Conservation (phyloP, 2,113 vertebrate genomes). For the Genyomyrus donnyi region DNA sequence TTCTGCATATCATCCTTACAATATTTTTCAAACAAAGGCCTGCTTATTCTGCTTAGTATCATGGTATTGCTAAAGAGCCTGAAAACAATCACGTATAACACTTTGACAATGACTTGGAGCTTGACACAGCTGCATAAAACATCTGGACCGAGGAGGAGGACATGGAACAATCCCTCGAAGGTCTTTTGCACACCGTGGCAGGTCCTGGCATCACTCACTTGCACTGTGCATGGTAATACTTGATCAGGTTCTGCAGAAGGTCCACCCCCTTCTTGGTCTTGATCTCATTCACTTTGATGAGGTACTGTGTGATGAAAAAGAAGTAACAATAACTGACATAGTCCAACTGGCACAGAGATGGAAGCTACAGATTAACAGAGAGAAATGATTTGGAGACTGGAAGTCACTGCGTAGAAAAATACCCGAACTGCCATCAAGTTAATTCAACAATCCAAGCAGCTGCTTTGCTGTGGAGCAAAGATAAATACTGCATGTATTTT, state of each 20-base stretch:
- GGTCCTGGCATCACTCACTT: constrained; percentile 65
- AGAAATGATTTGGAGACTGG: background rate
- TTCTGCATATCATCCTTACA: background rate
- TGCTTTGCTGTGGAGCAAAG: background rate
- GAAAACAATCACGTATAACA: background rate
- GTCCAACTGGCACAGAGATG: background rate
- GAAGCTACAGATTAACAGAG: background rate
- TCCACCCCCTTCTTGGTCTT: constrained; percentile 90
- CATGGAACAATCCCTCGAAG: background rate
- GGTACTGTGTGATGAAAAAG: constrained; percentile 60
- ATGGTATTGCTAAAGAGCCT: background rate
- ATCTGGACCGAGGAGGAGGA: background rate
- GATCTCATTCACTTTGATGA: constrained; percentile 88
- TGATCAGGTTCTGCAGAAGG: constrained; percentile 85
- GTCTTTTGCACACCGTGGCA: background rate
- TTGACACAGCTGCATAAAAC: background rate
- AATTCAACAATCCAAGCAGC: background rate
- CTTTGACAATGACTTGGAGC: background rate
- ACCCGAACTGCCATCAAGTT: background rate
- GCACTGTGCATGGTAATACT: constrained; percentile 85
- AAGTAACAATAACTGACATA: background rate
- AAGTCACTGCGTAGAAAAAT: background rate
- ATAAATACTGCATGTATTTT: background rate
- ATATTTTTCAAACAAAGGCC: background rate
- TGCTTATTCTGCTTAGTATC: background rate